Conservation (phyloP, 2,797 vertebrate genomes). For the Dendrocincla fuliginosa region DNA sequence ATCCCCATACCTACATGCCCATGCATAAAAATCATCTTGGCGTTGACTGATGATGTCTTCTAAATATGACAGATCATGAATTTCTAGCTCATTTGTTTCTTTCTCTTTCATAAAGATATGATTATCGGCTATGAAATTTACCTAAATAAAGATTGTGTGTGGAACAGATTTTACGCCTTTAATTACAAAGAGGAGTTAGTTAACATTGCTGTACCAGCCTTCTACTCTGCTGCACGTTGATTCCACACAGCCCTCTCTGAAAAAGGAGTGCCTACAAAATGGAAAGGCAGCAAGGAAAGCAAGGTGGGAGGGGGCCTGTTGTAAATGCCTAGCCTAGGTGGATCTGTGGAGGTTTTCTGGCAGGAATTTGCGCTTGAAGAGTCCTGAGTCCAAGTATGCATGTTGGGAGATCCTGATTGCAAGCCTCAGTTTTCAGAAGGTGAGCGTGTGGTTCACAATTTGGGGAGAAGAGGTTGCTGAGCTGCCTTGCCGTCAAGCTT, state of each 20-base stretch:
- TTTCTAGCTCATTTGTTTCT: constrained; percentile 36
- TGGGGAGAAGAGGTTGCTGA: constrained; percentile 13
- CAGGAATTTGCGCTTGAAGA: background rate
- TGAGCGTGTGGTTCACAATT: background rate
- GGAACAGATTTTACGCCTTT: constrained; percentile 34
- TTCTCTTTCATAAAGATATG: constrained; percentile 19
- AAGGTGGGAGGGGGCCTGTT: background rate
- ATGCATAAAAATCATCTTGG: constrained; percentile 9
- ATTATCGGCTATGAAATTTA: constrained; percentile 8
- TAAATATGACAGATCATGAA: constrained; percentile 31
- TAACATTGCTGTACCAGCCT: background rate
- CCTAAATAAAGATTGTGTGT: constrained; percentile 35
- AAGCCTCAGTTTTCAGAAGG: background rate
- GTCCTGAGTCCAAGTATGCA: background rate
- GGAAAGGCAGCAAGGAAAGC: background rate
- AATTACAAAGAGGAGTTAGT: constrained; percentile 27
- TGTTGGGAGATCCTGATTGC: background rate
- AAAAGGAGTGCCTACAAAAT: background rate
- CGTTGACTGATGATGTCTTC: background rate
- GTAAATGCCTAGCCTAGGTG: background rate
- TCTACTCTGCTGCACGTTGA: background rate
- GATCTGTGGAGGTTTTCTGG: background rate
- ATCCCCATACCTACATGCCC: background rate
- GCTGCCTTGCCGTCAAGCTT: background rate
- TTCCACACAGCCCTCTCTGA: background rate